Evolutionary conservation across 2,113 vertebrate genomes (phyloP).

Genomic region (Anolis sagrei): DNA sequence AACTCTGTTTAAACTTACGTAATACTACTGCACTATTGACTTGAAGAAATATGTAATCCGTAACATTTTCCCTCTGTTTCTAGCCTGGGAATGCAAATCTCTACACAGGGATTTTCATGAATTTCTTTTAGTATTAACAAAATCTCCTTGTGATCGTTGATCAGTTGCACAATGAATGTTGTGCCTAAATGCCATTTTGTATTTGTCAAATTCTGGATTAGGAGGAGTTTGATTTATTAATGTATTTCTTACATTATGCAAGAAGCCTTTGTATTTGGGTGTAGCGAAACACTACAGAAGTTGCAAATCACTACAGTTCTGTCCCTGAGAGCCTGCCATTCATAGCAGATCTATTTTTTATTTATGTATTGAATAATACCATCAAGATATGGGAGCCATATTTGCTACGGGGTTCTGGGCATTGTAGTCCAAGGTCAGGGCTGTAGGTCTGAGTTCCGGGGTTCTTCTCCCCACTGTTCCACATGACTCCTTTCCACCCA

Average conservation of each 20-base stretch:
- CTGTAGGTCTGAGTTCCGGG: too few relatives aligned
- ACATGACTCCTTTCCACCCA: too few relatives aligned
- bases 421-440: too few relatives aligned
- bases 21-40: not conserved
- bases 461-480: not conserved
- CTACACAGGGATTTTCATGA: constrained; percentile 4
- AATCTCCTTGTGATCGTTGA: not conserved
- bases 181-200: not conserved
- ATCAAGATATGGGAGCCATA: too few relatives aligned
- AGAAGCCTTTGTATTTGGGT: not conserved
- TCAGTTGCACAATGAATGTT: constrained; percentile 5
- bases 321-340: not conserved
- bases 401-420: too few relatives aligned
- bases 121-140: constrained; percentile 21
- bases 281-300: not conserved
- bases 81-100: not conserved
- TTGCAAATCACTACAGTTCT: not conserved
- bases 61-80: not conserved
- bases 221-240: not conserved
- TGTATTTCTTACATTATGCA: not conserved
- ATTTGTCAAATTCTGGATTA: constrained; percentile 25
- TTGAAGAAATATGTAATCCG: constrained; percentile 13
- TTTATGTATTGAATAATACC: too few relatives aligned
- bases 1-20: constrained; percentile 8
- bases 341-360: too few relatives aligned